Evolutionary conservation across 2,888 invertebrate genomes (phyloP), one percentile per base, ranked within the genome.

Genomic region (Dynastes hyllus): DNA sequence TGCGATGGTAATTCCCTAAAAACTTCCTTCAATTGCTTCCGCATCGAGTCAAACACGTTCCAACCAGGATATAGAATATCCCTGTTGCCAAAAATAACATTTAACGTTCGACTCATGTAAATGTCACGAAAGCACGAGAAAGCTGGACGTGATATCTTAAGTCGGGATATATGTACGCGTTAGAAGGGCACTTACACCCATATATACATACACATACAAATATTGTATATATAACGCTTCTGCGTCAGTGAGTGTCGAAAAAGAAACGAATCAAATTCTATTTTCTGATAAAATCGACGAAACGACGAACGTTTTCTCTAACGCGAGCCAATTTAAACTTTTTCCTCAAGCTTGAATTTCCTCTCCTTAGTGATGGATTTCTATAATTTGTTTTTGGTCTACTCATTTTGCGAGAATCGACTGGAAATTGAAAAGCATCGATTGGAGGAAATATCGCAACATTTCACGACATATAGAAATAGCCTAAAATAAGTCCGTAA

Each of bases 281-380:
- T 66, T 66, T 66, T 66, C 66, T 66, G 45, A 66, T 66, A 66
- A 66, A 45, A 0, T 66, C n/a, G 37, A 66, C n/a, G 66, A 45
- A 66, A 4, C n/a, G 16, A 40, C 32, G 16, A 53, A 53, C n/a
- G 22, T 8, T 66, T 22, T 45, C 9, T 40, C 45, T 16, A 45
- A 45, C 66, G 40, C 45, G 22, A 61, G 61, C 61, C 61, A 61
- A 61, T 61, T 61, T 61, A 61, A 61, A 61, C 61, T 61, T 61
- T 29, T 61, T 29, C 5, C 61, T 13, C 27, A 53, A n/a, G 61
- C 22, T 61, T 16, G 45, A 8, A 66, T 40, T 40, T 66, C 45
- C 16, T 40, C 16, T 13, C 29, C 63, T 11, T 37, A 0, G n/a
- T 66, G 40, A 37, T 16, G 40, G 66, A 66, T 40, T 40, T 45